phyloP scores from a whole-genome alignment of 2,113 vertebrate species.

The Neolamprologus sp. region DNA sequence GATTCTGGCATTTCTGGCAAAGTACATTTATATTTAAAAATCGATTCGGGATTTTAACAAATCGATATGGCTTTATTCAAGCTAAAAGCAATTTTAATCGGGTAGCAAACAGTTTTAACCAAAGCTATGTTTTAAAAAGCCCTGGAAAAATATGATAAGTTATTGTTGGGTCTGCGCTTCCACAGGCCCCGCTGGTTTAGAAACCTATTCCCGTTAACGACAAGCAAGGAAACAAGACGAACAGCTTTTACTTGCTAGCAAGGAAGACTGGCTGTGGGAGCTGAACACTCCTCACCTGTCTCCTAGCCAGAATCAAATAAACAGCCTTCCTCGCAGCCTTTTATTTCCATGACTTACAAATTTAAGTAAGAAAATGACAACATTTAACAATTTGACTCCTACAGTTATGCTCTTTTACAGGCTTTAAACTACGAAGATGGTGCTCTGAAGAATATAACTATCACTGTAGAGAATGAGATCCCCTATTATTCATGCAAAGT shows the following conservation, averaged over 20 bases:
- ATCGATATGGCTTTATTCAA: not conserved
- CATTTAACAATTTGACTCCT: not conserved
- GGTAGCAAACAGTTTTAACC: not conserved
- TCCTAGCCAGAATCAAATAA: not conserved
- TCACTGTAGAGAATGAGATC: constrained; percentile 48
- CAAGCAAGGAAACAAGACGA: not conserved
- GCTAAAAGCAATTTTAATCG: not conserved
- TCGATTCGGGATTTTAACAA: not conserved
- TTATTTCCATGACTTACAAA: not conserved
- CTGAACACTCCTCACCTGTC: not conserved
- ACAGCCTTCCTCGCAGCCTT: not conserved
- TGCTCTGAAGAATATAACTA: constrained; percentile 2
- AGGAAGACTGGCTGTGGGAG: not conserved
- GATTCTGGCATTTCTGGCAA: not conserved
- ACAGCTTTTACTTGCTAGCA: not conserved
- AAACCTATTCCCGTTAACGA: not conserved
- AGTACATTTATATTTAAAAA: not conserved
- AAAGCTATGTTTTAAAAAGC: not conserved
- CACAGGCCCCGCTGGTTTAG: not conserved
- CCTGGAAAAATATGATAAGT: not conserved
- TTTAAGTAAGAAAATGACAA: not conserved
- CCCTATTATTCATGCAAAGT: constrained; percentile 46
- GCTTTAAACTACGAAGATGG: constrained; percentile 34
- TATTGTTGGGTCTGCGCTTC: not conserved
- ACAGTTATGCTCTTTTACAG: constrained; percentile 12